phyloP scores from a whole-genome alignment of 1,140 invertebrate genomes.

The Cydia pomonella region DNA sequence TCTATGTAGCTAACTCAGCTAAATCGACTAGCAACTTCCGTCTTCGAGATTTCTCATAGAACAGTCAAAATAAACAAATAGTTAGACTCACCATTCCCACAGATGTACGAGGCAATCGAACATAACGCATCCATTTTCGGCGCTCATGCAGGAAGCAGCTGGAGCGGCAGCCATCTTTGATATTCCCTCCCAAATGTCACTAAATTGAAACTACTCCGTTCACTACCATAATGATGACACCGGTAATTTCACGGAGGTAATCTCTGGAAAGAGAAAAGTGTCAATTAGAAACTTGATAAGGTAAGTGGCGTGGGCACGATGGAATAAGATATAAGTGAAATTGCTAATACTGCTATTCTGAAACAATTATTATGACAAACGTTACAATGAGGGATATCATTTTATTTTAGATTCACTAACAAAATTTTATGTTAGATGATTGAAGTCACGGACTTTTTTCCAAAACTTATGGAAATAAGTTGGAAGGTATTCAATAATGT shows the following conservation, averaged over 20 bases:
- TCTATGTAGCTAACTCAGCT: too few relatives aligned
- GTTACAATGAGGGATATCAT: background rate
- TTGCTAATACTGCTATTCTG: constrained; percentile 31
- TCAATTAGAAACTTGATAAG: constrained; percentile 55
- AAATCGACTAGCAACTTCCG: background rate
- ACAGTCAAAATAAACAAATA: constrained; percentile 8
- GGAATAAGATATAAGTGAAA: constrained; percentile 57
- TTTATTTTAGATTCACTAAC: background rate
- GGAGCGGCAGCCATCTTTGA: constrained; percentile 64
- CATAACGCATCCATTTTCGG: constrained; percentile 75
- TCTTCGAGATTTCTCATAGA: background rate
- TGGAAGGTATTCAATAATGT: too few relatives aligned
- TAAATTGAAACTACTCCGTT: constrained; percentile 41
- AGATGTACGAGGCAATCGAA: constrained; percentile 75
- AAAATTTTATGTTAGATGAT: background rate
- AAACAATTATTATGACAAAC: background rate
- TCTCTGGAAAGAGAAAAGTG: constrained; percentile 60
- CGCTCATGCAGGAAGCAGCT: constrained; percentile 67
- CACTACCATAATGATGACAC: constrained; percentile 34
- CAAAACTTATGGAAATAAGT: too few relatives aligned
- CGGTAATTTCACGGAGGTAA: constrained; percentile 49
- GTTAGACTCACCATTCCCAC: constrained; percentile 76
- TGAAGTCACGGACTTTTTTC: background rate
- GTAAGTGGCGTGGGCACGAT: constrained; percentile 38
- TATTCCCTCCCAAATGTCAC: constrained; percentile 46